Evolutionary conservation across 2,797 vertebrate species (phyloP).

Genomic region (Pangasius krempfi): DNA sequence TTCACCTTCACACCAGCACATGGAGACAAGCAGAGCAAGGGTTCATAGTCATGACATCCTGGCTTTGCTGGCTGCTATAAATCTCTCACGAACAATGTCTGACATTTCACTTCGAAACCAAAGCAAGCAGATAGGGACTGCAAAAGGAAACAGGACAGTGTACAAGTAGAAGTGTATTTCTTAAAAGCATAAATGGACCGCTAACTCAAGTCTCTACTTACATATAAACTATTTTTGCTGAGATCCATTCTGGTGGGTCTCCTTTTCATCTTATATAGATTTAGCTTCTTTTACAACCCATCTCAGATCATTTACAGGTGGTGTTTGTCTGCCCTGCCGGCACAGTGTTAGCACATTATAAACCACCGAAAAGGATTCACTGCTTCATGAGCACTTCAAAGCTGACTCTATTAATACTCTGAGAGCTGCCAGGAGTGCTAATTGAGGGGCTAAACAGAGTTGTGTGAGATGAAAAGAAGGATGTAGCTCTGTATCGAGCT

Average conservation of each 20-base stretch:
- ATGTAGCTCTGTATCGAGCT: conserved; percentile 31
- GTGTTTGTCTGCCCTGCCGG: conserved; percentile 12
- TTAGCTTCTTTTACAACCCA: conserved; percentile 17
- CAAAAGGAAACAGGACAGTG: conserved; percentile 21
- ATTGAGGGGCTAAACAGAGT: conserved; percentile 49
- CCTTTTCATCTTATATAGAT: background rate
- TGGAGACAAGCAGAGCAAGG: conserved; percentile 34
- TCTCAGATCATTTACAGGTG: conserved; percentile 30
- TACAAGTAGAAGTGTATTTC: conserved; percentile 10
- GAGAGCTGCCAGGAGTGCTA: conserved; percentile 52
- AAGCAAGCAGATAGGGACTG: background rate
- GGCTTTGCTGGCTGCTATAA: conserved; percentile 21
- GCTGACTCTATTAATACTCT: conserved; percentile 51
- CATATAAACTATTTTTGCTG: conserved; percentile 4
- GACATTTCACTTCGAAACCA: conserved; percentile 29
- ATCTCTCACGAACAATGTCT: conserved; percentile 19
- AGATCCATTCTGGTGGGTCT: background rate
- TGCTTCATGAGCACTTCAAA: conserved; percentile 53
- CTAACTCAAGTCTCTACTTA: background rate
- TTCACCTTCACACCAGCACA: conserved; percentile 80
- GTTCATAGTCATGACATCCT: background rate
- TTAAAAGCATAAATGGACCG: conserved; percentile 14
- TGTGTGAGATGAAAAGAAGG: background rate
- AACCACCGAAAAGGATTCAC: conserved; percentile 39
- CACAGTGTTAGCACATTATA: conserved; percentile 36